Percentiles rank a stretch among this genome's conserved stretches.
phyloP scores from a whole-genome alignment of 2,797 vertebrate genomes.

The Hafferia zeledoni region DNA sequence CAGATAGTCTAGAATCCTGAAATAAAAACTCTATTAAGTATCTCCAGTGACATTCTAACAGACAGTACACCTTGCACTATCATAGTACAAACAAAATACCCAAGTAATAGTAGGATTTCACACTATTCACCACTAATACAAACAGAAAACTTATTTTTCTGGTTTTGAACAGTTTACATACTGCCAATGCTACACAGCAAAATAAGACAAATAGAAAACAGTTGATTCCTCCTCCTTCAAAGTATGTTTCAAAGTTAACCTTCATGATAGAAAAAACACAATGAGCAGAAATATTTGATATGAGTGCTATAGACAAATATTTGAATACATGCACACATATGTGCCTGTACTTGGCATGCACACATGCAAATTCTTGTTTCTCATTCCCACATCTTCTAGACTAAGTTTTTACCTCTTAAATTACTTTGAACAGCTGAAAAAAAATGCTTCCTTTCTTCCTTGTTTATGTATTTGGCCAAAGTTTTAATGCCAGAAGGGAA shows the following conservation, averaged over 20 bases:
- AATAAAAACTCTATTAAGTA: background rate
- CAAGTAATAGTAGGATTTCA: background rate
- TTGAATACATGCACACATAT: rapidly evolving
- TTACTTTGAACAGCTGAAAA: background rate
- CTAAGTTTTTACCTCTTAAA: constrained; percentile 12
- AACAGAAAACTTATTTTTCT: background rate
- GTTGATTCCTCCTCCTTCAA: background rate
- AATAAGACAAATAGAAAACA: background rate
- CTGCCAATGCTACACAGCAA: background rate
- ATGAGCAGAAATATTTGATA: background rate
- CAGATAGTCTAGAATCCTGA: background rate
- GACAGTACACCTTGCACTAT: background rate
- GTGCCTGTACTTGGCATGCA: background rate
- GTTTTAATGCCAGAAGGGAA: background rate
- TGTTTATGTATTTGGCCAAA: background rate
- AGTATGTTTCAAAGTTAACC: background rate
- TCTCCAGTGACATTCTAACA: background rate
- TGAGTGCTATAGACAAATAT: background rate
- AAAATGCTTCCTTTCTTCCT: background rate
- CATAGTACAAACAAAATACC: background rate
- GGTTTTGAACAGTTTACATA: background rate
- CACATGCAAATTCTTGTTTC: background rate
- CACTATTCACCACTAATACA: background rate
- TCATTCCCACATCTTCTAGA: background rate
- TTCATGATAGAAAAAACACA: background rate